phyloP scores from a whole-genome alignment of 2,888 invertebrate genomes.

The Orchestes rusci region DNA sequence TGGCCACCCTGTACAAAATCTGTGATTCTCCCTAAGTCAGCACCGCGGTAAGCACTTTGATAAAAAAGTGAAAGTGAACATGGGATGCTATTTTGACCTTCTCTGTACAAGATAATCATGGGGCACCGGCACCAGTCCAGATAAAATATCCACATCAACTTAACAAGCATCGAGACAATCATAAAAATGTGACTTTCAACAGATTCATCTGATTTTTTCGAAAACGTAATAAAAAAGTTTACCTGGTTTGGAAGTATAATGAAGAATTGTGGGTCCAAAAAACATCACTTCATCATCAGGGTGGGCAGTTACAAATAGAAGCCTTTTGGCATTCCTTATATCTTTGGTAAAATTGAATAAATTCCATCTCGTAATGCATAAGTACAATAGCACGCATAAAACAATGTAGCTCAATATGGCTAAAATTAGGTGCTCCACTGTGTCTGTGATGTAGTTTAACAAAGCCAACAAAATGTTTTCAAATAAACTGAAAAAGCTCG shows the following conservation, averaged over 20 bases:
- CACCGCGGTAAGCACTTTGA: too few relatives aligned
- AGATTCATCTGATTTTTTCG: too few relatives aligned
- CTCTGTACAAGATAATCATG: too few relatives aligned
- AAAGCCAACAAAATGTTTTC: background rate
- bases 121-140: too few relatives aligned
- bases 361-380: conserved; percentile 41
- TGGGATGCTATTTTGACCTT: too few relatives aligned
- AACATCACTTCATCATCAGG: conserved; percentile 99
- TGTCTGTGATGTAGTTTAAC: conserved; percentile 44
- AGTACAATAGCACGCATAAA: conserved; percentile 47
- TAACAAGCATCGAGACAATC: too few relatives aligned
- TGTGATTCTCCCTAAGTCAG: too few relatives aligned
- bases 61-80: too few relatives aligned
- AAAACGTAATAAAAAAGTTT: too few relatives aligned
- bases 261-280: conserved; percentile 84
- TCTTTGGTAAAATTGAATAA: conserved; percentile 47
- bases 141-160: too few relatives aligned
- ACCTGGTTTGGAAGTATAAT: conserved; percentile 55
- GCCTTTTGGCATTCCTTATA: conserved; percentile 50
- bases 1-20: too few relatives aligned
- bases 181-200: too few relatives aligned
- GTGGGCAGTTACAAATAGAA: conserved; percentile 85
- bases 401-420: conserved; percentile 47
- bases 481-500: background rate
- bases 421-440: conserved; percentile 51